A percentile compares a stretch with the other conserved stretches of the same genome.
Conservation (phyloP, 2,888 invertebrate species). For the Tuberolachnus salignus region DNA sequence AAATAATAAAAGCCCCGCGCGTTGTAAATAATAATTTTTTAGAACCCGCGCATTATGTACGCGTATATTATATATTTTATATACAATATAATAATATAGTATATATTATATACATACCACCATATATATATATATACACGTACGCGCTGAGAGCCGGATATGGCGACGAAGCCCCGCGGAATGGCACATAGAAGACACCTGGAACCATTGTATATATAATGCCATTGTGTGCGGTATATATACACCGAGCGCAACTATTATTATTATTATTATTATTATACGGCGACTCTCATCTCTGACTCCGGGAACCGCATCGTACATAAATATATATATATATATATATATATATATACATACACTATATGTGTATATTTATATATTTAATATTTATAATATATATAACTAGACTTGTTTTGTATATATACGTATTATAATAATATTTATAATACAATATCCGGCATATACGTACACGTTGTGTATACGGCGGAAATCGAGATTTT, state of each 20-base stretch:
- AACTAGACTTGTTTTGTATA: too few species aligned
- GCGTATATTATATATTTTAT: too few species aligned
- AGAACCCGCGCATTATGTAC: conserved; percentile 3
- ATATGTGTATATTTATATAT: too few species aligned
- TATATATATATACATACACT: too few species aligned
- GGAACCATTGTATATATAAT: conserved; percentile 41
- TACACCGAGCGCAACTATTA: too few species aligned
- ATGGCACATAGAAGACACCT: conserved; percentile 56
- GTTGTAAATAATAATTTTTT: conserved; percentile 52
- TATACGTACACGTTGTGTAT: conserved; percentile 5
- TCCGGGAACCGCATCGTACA: conserved; percentile 27
- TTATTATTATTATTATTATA: not conserved
- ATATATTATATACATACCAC: too few species aligned
- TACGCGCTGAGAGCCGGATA: conserved; percentile 29
- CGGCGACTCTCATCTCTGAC: conserved; percentile 46
- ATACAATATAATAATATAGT: too few species aligned
- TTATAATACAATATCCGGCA: too few species aligned
- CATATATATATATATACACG: too few species aligned
- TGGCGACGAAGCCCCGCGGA: conserved; percentile 22
- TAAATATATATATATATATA: conserved; percentile 17
- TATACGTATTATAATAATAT: too few species aligned
- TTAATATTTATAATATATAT: too few species aligned
- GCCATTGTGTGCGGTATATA: conserved; percentile 47
- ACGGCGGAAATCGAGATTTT: too few species aligned
- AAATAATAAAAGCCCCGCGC: conserved; percentile 46